Base-by-base conservation (phyloP, 2,888 invertebrate species). In the Andrena camellia region DNA sequence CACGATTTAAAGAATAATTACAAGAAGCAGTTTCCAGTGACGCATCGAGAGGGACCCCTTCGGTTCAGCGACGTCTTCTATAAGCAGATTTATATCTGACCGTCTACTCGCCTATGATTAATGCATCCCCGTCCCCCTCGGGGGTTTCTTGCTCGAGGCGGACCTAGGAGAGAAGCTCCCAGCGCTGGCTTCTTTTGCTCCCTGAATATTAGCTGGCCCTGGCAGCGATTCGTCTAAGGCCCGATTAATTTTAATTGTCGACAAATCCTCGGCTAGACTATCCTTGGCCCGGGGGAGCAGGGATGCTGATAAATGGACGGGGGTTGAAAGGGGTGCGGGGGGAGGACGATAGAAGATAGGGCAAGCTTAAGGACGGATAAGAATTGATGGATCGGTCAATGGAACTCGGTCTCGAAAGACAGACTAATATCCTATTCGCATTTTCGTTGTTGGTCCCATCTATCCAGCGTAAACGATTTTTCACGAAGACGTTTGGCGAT, bases 191-290 rank as follows among this genome's bases (percentile, higher is more conserved):
- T 48, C 60, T 66, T 50, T 67, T 42, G 29, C 31, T 35, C 48
- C 31, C 42, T 48, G 59, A 74, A 78, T 82, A 83, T 83, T 82
- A 78, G 73, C 54, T 62, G 20, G 29, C 52, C 62, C 50, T 42
- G 23, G 50, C 54, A 68, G 48, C 74, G 66, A 79, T 70, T 62
- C 52, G n/a, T 60, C 70, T 80, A 62, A 79, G 73, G 78, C 31
- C 86, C 88, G 91, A 91, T 91, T 91, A 89, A 91, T 91, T 90
- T 90, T 91, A 90, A 91, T 91, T 88, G 91, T 89, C 90, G 89
- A 86, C 89, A 88, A 90, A 89, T 90, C 83, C 84, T 75, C 73
- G 69, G 68, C 48, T 54, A 57, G 74, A 48, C 57, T 42, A n/a
- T 67, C 7, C 62, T 62, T 67, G 62, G 64, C 68, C 66, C 77